Conservation (phyloP, 1,140 invertebrate species). For the Apis florea region DNA sequence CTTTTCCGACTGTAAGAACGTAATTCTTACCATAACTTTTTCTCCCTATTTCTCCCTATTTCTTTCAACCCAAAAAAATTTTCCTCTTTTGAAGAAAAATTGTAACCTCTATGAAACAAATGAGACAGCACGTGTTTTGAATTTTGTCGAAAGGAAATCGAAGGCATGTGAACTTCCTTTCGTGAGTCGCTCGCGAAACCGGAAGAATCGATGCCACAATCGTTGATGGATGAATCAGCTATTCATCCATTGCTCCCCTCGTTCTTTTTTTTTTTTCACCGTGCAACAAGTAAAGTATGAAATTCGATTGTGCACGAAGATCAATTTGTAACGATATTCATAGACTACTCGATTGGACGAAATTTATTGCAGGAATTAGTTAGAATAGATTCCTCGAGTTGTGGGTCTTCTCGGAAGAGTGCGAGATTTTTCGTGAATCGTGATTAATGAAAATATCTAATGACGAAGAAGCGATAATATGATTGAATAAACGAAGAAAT, state of each 20-base stretch:
- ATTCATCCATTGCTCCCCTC: slow-evolving; percentile 14
- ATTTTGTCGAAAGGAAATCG: neutral
- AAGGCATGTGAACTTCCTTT: neutral
- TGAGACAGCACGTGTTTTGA: neutral
- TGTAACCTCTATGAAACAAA: neutral
- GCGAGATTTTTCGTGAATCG: neutral
- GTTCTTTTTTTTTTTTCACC: slow-evolving; percentile 21
- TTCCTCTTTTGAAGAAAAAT: neutral
- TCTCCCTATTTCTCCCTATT: neutral
- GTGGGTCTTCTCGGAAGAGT: neutral
- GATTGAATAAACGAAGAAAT: too few species aligned
- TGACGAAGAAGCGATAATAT: neutral
- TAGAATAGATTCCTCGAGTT: neutral
- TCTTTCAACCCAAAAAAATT: neutral
- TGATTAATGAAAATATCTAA: neutral
- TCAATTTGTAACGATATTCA: slow-evolving; percentile 10
- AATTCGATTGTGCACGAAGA: slow-evolving; percentile 25
- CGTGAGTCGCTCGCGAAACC: neutral
- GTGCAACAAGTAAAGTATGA: slow-evolving; percentile 24
- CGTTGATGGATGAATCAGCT: slow-evolving; percentile 4
- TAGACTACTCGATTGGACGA: neutral
- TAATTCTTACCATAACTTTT: too few species aligned
- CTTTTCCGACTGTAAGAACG: too few species aligned
- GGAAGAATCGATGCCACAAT: slow-evolving; percentile 15
- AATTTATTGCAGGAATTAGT: neutral